phyloP scores from a whole-genome alignment of 37 sponge, comb jelly and placozoan genomes.

The Chondrosia reniformis region DNA sequence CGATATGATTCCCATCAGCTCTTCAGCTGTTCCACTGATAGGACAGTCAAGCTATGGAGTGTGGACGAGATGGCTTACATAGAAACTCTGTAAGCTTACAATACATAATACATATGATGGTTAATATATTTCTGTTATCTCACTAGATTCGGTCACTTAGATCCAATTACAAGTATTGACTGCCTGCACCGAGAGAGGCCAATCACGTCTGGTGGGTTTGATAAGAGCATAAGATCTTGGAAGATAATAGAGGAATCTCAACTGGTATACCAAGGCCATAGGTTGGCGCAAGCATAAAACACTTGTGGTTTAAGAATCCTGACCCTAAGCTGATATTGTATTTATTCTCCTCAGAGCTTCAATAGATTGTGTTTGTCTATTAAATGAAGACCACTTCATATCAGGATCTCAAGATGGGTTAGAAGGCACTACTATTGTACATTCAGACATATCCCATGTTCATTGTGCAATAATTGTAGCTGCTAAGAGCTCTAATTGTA shows the following conservation, averaged over 20 bases:
- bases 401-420: constrained; percentile 95
- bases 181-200: constrained; percentile 84
- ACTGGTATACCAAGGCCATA: constrained; percentile 89
- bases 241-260: constrained; percentile 93
- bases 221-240: constrained; percentile 84
- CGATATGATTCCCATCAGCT: constrained; percentile 75
- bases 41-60: constrained; percentile 96
- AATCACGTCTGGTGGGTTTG: constrained; percentile 83
- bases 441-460: background rate
- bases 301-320: background rate
- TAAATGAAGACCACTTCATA: constrained; percentile 86
- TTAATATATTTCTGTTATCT: background rate
- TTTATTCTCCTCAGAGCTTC: constrained; percentile 49
- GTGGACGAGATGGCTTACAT: constrained; percentile 91
- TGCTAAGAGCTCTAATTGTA: background rate
- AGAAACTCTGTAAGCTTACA: constrained; percentile 83
- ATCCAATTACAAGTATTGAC: constrained; percentile 83
- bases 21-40: constrained; percentile 88
- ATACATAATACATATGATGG: background rate
- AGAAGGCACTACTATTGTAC: too few relatives aligned
- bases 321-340: background rate
- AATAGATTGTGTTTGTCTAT: constrained; percentile 76
- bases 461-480: background rate
- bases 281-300: constrained; percentile 8
- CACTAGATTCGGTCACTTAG: constrained; percentile 91